Percentiles rank a stretch among this genome's conserved stretches.
Evolutionary conservation across 2,797 vertebrate species (phyloP).

Genomic region (Merluccius polli): DNA sequence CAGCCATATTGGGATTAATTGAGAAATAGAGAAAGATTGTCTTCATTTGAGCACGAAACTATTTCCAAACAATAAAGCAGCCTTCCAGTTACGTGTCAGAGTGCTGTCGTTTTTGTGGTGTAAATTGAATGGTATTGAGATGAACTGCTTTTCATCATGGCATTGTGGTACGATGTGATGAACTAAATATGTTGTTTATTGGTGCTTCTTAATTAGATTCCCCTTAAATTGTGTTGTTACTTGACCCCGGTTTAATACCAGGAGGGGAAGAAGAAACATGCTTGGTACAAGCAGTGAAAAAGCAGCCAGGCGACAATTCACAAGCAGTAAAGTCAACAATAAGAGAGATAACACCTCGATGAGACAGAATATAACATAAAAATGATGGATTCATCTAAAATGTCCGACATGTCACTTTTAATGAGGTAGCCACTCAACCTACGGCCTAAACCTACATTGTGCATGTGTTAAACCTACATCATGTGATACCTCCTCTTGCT

Average conservation of each 20-base stretch:
- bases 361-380: not conserved
- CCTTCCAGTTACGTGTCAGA: conserved; percentile 75
- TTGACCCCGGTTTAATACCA: not conserved
- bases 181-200: not conserved
- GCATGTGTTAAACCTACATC: not conserved
- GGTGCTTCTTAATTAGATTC: not conserved
- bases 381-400: not conserved
- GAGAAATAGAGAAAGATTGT: conserved; percentile 78
- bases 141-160: not conserved
- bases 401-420: not conserved
- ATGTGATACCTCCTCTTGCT: not conserved
- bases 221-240: not conserved
- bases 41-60: conserved; percentile 83
- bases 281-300: not conserved
- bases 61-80: conserved; percentile 86
- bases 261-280: not conserved
- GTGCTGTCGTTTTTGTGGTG: conserved; percentile 63
- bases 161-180: not conserved
- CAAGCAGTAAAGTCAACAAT: not conserved
- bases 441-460: not conserved
- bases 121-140: conserved; percentile 2
- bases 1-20: conserved; percentile 73
- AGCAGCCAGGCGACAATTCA: not conserved
- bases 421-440: not conserved
- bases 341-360: not conserved